Base-by-base conservation (phyloP, 2,113 vertebrate genomes). In the Turdus rufiventris region DNA sequence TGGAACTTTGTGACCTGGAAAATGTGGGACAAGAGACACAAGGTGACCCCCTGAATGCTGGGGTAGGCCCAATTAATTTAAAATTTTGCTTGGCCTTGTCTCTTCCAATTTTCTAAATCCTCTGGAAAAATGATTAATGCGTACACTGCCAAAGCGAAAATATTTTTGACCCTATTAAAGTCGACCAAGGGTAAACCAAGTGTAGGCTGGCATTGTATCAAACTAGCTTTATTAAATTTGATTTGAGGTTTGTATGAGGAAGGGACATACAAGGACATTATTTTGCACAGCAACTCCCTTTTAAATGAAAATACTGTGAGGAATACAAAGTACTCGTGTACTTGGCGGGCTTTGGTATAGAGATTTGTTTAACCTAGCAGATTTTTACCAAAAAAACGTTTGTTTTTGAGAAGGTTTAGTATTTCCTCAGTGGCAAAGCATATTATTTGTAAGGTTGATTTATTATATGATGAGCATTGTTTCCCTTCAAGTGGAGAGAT, bases 131-230 rank as follows among this genome's bases (percentile, higher is more conserved):
- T 99, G 98, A 99, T 99, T 99, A 99, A 99, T 99, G 98, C 97
- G 97, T 98, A 98, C 98, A 98, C 97, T 98, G 98, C 98, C 98
- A 98, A 98, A 98, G 97, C 79, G 98, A 99, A 99, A 99, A 99
- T 98, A 99, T 99, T 98, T 99, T 99, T 99, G 99, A 99, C 99
- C 98, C 98, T 98, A 99, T 99, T 99, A 99, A 99, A 99, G 98
- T 98, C 98, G 98, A 98, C 98, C 99, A 99, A 99, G 98, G 99
- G 98, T 99, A 99, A 98, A 98, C 98, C 98, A 98, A 99, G 98
- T 99, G 98, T 98, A 98, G 98, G 98, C 98, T 99, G 99, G 98
- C 98, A 98, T 98, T 98, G 98, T 98, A 98, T 99, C 99, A 99
- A 99, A 98, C 98, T 98, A 97, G 98, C 98, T 98, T 98, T 99